Percentiles rank a stretch among this genome's conserved stretches.
Evolutionary conservation across 2,888 invertebrate species (phyloP).

Genomic region (Galeopsomyia nigrocyanea): DNA sequence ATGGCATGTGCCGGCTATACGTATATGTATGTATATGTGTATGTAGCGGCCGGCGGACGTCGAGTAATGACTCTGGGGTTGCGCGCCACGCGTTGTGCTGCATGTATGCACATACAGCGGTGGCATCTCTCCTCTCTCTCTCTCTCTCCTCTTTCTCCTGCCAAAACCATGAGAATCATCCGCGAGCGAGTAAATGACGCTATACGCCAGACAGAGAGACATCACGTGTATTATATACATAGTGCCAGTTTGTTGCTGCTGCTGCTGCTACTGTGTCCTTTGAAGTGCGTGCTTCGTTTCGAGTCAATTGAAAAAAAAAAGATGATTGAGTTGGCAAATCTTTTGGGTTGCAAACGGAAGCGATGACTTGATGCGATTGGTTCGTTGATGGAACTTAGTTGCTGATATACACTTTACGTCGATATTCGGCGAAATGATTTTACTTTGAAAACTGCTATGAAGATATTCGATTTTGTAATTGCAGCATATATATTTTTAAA

Average conservation of each 20-base stretch:
- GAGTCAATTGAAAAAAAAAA: neutral
- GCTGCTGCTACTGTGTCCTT: neutral
- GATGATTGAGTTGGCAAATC: neutral
- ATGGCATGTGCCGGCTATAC: slow-evolving; percentile 55
- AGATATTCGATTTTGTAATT: too few relatives aligned
- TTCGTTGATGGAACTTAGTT: neutral
- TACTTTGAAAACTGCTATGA: too few relatives aligned
- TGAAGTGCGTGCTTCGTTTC: neutral
- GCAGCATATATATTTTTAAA: too few relatives aligned
- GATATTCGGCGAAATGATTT: too few relatives aligned
- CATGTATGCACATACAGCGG: slow-evolving; percentile 52
- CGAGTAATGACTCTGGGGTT: slow-evolving; percentile 68
- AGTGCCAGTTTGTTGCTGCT: too few relatives aligned
- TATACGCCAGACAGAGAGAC: neutral
- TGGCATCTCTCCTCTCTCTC: neutral
- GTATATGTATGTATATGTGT: slow-evolving; percentile 3
- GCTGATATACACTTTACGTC: too few relatives aligned
- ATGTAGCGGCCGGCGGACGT: slow-evolving; percentile 63
- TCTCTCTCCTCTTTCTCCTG: slow-evolving; percentile 1
- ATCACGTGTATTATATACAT: neutral
- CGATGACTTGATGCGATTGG: neutral
- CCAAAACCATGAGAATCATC: slow-evolving; percentile 37
- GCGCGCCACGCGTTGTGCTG: slow-evolving; percentile 54
- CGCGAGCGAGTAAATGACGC: neutral
- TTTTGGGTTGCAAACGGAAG: neutral